A percentile compares a stretch with the other conserved stretches of the same genome.
Evolutionary conservation across 2,888 invertebrate species (phyloP).

Genomic region (Meganola albula): DNA sequence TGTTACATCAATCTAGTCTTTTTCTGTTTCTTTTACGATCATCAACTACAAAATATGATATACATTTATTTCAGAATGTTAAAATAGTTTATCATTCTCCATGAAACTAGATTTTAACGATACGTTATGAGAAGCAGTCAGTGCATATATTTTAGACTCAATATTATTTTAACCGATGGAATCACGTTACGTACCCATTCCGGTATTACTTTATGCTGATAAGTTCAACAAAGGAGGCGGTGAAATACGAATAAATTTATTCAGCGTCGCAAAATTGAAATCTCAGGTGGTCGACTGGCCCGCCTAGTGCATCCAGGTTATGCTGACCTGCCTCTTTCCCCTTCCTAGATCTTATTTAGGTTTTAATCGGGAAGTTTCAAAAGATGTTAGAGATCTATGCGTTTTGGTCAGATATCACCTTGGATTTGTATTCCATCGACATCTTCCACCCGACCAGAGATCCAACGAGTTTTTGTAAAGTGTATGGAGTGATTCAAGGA

Average conservation of each 20-base stretch:
- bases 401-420: constrained; percentile 43
- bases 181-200: constrained; percentile 28
- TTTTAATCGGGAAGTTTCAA: constrained; percentile 28
- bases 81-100: no score
- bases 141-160: constrained; percentile 8
- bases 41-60: no score
- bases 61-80: no score
- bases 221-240: constrained; percentile 49
- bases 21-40: no score
- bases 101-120: no score
- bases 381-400: constrained; percentile 31
- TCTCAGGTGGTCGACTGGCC: constrained; percentile 65
- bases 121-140: no score
- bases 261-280: constrained; percentile 70
- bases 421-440: constrained; percentile 61
- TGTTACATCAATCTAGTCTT: no score
- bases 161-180: constrained; percentile 17
- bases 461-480: constrained; percentile 53
- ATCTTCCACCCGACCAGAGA: constrained; percentile 42
- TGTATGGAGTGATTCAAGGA: constrained; percentile 37
- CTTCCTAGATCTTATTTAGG: constrained; percentile 25
- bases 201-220: constrained; percentile 39
- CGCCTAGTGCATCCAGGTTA: constrained; percentile 36
- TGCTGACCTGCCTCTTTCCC: constrained; percentile 33
- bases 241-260: constrained; percentile 67